Base-by-base conservation (phyloP, 1,140 invertebrate species). In the Drosophila persimilis region DNA sequence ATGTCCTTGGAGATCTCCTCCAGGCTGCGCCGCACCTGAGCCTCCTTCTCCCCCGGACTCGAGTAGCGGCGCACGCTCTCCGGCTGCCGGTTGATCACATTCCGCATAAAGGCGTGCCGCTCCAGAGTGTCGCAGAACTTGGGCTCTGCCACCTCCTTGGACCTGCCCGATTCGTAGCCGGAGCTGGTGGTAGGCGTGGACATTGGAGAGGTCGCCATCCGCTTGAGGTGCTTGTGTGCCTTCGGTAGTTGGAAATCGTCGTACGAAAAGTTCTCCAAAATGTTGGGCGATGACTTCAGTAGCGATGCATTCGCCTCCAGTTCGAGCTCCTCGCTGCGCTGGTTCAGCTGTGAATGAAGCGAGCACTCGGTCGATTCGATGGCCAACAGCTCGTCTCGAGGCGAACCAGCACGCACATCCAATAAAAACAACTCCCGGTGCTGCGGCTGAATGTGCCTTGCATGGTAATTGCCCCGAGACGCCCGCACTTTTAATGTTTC, bases 1-100 rank as follows among this genome's bases (percentile, higher is more conserved):
- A 91, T 85, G 17, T 91, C 90, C 56, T 86, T 90, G 55, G 83
- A 80, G 26, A 91, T 91, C 59, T 91, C 90, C 50, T 91, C 90
- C 22, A 91, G 60, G 54, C 90, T 91, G n/a, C 76, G 77, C 0
- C 90, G 77, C 20, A 91, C 83, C 20, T 81, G 66, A 0, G 80
- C 83, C 58, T 91, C 89, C 70, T 90, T 89, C 54, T 90, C 83
- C 7, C 85, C 79, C 1, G 90, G 85, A 52, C 81, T 81, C n/a
- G 85, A 90, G 66, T 90, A 90, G 17, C 79, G 79, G 5, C 79
- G 78, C 22, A 76, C 71, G 8, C 69, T 76, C 45, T 84, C 72
- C 50, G 86, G 77, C 44, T 81, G 77, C 8, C 65, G 80, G 48
- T 84, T 90, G 8, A 90, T 91, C 46, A 90, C 89, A 64, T 91